Conservation (phyloP, 2,113 vertebrate genomes). For the Lepisosteus oculatus region DNA sequence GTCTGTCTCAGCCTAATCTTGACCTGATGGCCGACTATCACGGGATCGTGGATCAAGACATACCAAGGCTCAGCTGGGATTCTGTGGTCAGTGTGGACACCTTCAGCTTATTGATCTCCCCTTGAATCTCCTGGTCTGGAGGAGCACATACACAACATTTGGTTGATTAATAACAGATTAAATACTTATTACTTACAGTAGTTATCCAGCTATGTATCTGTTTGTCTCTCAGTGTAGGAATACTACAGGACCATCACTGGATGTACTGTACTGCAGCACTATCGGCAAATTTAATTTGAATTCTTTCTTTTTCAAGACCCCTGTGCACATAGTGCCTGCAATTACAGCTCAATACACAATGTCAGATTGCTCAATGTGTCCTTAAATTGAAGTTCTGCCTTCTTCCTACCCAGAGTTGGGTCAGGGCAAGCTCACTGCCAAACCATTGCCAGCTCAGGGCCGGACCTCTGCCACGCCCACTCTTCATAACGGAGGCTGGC, state of each 20-base stretch:
- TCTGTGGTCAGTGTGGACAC: not conserved
- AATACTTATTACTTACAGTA: not conserved
- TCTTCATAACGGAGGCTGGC: too few relatives aligned
- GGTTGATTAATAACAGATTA: not conserved
- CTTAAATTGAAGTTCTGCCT: not conserved
- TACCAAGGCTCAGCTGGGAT: constrained; percentile 6
- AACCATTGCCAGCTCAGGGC: not conserved
- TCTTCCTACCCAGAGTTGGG: not conserved
- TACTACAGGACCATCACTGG: too few relatives aligned
- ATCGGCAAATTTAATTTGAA: too few relatives aligned
- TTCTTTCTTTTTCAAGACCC: too few relatives aligned
- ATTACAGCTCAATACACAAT: too few relatives aligned
- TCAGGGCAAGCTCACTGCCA: not conserved
- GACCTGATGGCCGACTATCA: too few relatives aligned
- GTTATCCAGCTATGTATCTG: too few relatives aligned
- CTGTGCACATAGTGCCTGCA: too few relatives aligned
- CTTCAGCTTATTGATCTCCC: constrained; percentile 16
- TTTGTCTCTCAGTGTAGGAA: too few relatives aligned
- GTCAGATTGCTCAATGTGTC: too few relatives aligned
- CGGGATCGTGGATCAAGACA: not conserved
- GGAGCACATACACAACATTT: not conserved
- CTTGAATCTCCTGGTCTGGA: constrained; percentile 10
- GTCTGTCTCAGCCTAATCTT: too few relatives aligned
- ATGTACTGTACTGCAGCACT: too few relatives aligned
- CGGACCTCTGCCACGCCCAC: not conserved